Percentiles rank a stretch among this genome's conserved stretches.
These are phyloP conservation scores for Cyaniris semiargus DNA, from an alignment of 2,888 invertebrate genomes.

Conservation along the genomic window DNA sequence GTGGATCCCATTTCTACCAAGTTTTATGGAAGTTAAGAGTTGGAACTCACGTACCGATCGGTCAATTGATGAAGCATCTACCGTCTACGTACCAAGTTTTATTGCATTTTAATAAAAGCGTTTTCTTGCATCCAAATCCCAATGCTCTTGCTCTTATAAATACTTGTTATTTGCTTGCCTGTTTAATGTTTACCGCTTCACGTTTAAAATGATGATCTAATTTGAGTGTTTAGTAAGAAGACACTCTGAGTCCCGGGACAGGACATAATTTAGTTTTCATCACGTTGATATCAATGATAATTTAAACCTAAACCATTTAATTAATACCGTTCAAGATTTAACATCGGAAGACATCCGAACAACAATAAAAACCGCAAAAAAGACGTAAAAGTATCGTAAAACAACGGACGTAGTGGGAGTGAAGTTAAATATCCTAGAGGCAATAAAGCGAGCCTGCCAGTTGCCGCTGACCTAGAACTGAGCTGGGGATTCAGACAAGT, in stretches of 20 bases:
- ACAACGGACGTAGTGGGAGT: slow-evolving; percentile 52
- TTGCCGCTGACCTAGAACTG: not conserved
- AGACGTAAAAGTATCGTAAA: slow-evolving; percentile 39
- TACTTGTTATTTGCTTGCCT: no score
- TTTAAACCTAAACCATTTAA: not conserved
- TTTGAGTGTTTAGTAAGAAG: no score
- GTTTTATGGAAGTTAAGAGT: not conserved
- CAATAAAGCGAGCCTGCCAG: slow-evolving; percentile 53
- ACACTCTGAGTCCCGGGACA: no score
- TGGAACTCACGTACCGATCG: not conserved
- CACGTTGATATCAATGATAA: no score
- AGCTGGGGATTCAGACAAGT: not conserved
- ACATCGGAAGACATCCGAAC: not conserved
- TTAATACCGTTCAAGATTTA: not conserved
- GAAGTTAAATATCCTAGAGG: slow-evolving; percentile 53
- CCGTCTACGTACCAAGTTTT: not conserved
- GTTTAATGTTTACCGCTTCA: no score
- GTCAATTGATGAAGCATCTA: not conserved
- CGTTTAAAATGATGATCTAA: no score
- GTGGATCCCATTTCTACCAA: not conserved
- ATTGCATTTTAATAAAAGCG: not conserved
- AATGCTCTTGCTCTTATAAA: no score
- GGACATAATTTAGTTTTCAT: no score
- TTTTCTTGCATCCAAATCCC: no score
- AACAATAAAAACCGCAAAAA: slow-evolving; percentile 2